phyloP scores from a whole-genome alignment of 1,140 invertebrate genomes.

The Aporrectodea caliginosa region DNA sequence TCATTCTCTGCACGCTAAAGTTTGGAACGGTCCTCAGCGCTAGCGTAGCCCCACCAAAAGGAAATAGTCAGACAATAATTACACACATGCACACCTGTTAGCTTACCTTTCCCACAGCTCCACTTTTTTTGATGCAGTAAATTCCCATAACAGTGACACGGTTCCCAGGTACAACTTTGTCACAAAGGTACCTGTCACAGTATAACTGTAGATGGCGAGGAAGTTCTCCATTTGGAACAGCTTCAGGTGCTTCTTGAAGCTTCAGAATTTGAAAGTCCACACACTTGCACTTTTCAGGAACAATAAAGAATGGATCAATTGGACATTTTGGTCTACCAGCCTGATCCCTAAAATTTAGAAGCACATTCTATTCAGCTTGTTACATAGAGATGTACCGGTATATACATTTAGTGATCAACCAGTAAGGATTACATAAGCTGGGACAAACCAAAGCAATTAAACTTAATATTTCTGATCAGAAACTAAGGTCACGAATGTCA shows the following conservation, averaged over 20 bases:
- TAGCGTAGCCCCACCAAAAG: too few relatives aligned
- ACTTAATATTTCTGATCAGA: too few relatives aligned
- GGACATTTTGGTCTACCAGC: conserved; percentile 76
- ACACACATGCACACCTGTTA: too few relatives aligned
- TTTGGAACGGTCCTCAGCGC: too few relatives aligned
- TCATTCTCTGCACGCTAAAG: too few relatives aligned
- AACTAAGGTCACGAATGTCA: too few relatives aligned
- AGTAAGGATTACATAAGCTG: too few relatives aligned
- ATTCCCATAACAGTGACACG: conserved; percentile 89
- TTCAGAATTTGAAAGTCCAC: conserved; percentile 87
- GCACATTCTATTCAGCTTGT: too few relatives aligned
- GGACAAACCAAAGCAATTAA: too few relatives aligned
- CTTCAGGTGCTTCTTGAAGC: conserved; percentile 92
- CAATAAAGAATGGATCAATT: conserved; percentile 95
- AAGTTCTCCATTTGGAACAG: conserved; percentile 96
- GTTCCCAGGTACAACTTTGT: conserved; percentile 93
- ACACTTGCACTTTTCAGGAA: conserved; percentile 93
- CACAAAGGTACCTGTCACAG: conserved; percentile 90
- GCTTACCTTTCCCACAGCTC: conserved; percentile 60
- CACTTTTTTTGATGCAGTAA: conserved; percentile 91
- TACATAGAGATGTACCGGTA: too few relatives aligned
- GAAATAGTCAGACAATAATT: too few relatives aligned
- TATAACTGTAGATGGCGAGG: conserved; percentile 93
- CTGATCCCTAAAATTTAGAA: conserved; percentile 72
- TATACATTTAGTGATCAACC: too few relatives aligned